Percentiles rank a stretch among this genome's conserved stretches.
Evolutionary conservation across 2,797 vertebrate species (phyloP).

Genomic region (Poecilia picta): DNA sequence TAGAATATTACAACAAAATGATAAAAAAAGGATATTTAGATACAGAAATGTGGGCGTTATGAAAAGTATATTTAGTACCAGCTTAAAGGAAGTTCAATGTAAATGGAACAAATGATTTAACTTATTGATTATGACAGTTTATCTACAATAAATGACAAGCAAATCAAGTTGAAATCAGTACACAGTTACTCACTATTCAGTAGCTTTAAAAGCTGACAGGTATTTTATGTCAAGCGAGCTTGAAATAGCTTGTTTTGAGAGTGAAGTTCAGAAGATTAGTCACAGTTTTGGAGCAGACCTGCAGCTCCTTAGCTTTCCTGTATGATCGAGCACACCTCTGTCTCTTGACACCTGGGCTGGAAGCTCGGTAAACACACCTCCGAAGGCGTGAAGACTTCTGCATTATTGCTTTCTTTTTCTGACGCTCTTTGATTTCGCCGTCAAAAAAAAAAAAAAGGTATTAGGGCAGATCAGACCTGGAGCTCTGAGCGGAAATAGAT

Average conservation of each 20-base stretch:
- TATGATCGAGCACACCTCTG: conserved; percentile 17
- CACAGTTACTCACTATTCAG: neutral
- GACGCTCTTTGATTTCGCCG: conserved; percentile 6
- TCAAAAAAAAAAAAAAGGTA: neutral
- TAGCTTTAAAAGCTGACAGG: neutral
- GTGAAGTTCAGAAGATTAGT: neutral
- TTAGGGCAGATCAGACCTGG: neutral
- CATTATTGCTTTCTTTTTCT: conserved; percentile 3
- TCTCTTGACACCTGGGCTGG: conserved; percentile 18
- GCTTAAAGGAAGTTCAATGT: neutral
- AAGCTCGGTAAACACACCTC: conserved; percentile 10
- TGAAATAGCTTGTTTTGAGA: neutral
- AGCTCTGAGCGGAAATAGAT: neutral
- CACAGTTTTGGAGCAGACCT: neutral
- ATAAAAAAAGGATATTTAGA: neutral
- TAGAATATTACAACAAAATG: neutral
- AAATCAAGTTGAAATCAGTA: neutral
- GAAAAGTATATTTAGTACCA: neutral
- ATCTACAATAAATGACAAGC: neutral
- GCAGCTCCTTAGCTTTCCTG: conserved; percentile 20
- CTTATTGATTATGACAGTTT: neutral
- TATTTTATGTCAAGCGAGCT: neutral
- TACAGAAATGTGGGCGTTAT: neutral
- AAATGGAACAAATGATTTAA: neutral
- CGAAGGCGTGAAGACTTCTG: conserved; percentile 22